phyloP scores from a whole-genome alignment of 1,140 invertebrate species.

The Sinella curviseta region DNA sequence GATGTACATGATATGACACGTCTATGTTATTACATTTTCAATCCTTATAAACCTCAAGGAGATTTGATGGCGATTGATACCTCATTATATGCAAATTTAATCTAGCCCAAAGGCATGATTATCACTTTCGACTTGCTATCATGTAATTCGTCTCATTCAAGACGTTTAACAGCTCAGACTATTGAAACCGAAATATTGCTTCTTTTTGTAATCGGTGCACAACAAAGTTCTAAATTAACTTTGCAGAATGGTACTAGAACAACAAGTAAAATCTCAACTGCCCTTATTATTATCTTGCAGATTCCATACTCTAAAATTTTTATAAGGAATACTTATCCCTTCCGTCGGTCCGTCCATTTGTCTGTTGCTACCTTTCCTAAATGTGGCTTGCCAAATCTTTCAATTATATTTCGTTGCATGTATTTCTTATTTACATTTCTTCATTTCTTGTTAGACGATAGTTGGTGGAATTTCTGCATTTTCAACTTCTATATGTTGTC shows the following conservation, averaged over 20 bases:
- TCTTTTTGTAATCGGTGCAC: not conserved
- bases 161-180: not conserved
- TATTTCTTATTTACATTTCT: not conserved
- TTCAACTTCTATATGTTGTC: too few relatives aligned
- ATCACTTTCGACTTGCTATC: not conserved
- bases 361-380: not conserved
- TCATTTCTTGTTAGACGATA: too few relatives aligned
- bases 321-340: not conserved
- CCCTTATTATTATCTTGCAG: not conserved
- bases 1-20: too few relatives aligned
- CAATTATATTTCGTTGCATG: too few relatives aligned
- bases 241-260: not conserved
- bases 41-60: not conserved
- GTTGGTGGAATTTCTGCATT: too few relatives aligned
- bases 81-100: conserved; percentile 11
- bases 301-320: not conserved
- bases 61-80: not conserved
- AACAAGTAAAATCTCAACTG: not conserved
- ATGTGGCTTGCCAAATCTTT: too few relatives aligned
- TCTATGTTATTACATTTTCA: not conserved
- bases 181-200: not conserved
- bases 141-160: not conserved
- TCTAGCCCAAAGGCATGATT: conserved; percentile 9
- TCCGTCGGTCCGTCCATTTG: not conserved
- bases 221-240: not conserved